Base-by-base conservation (phyloP, 2,113 vertebrate genomes). In the Rhadina sibilatrix region DNA sequence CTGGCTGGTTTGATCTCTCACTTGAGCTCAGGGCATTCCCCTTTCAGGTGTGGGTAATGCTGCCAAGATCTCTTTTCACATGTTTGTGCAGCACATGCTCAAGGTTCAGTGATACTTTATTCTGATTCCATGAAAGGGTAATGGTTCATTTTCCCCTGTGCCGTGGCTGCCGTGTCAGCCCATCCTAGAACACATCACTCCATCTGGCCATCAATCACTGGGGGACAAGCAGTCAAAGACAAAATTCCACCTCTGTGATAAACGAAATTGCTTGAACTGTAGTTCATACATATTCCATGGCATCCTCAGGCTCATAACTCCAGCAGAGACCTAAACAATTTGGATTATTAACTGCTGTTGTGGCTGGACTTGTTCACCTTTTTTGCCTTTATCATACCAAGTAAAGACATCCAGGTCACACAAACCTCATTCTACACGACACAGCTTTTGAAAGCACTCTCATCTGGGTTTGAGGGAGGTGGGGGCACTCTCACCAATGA, bases 1-100 rank as follows among this genome's bases (percentile, higher is more conserved):
- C 24, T 92, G 24, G 12, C 54, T 86, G 76, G 71, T 96, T 93
- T 96, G 90, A 66, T 93, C 85, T 95, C 82, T 86, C 76, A 23
- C 54, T 30, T 81, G 33, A 83, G 35, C 72, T 89, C 42, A 66
- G 35, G 27, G 60, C 56, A 42, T 74, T n/a, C 60, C 54, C 59
- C 38, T 92, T 78, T 90, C 72, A 87, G 76, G 31, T 10, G 6
- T 74, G 60, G 68, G 33, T 92, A 70, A 33, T 7, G 21, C 61
- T 81, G 91, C 93, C 89, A 94, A 23, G 30, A 25, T 77, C 33
- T 90, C 33, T 91, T 79, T 72, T 90, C 80, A 78, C 31, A 5
- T 69, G 33, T 83, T 92, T 83, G 33, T 66, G 64, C 81, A 94
- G 89, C 83, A 35, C 56, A 19, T 71, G 77, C 86, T 68, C 47